Evolutionary conservation across 2,888 invertebrate species (phyloP), one percentile per base, ranked within the genome.

Genomic region (Schizaphis graminum): DNA sequence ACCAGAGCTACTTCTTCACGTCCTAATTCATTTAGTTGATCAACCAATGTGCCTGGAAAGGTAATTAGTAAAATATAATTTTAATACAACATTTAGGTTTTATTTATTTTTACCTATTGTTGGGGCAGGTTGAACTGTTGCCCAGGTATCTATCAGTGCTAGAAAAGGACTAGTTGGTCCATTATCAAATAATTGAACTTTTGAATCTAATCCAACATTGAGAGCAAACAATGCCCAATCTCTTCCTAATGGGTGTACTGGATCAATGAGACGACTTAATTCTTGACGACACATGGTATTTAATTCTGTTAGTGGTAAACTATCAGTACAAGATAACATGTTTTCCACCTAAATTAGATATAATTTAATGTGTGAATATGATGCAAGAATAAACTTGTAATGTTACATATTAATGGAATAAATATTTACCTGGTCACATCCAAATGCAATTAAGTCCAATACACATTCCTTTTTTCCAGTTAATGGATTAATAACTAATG

Each of bases 171-270:
- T 95, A n/a, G 95, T 95, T 24, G 95, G 95, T 56, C 94, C 95
- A 10, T 95, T 95, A 2, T 95, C 95, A 95, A 96, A 96, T 35
- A 96, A 95, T 90, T 96, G 95, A 2, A 97, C 96, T 92, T 97
- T 95, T 94, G 96, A 96, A 95, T 97, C 97, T 28, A 97, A 96
- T 92, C 97, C 97, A 94, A 98, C 96, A 95, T 97, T 96, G 91
- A 97, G 97, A 28, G 98, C 98, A 94, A 98, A 96, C 95, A 97
- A 96, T 95, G 98, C 97, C 98, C 98, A 98, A 95, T 98, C 98
- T 95, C 97, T 97, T 44, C 97, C 97, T 94, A 97, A 96, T 28
- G 97, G 97, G 95, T 97, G 97, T 0, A 97, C 97, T 41, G 97
- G 97, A 96, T 98, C 98, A 94, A 98, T 96, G 95, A 97, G 96